Percentiles rank a stretch among this genome's conserved stretches.
phyloP scores from a whole-genome alignment of 37 sponge, comb jelly and placozoan species.

The Theonella swinhoei region DNA sequence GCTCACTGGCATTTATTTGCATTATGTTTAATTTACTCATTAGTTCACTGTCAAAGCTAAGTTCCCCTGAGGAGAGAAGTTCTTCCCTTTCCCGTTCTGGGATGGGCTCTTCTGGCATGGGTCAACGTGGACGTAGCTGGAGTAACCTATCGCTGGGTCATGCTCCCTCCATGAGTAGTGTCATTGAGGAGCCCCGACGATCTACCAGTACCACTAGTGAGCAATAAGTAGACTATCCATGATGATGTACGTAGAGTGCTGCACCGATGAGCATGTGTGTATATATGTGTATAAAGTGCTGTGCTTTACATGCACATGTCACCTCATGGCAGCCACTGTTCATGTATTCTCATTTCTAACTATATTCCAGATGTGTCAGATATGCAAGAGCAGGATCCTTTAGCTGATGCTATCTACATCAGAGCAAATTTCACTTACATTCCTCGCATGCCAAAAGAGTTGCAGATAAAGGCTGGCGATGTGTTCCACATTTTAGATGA shows the following conservation, averaged over 20 bases:
- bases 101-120: background rate
- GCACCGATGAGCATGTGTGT: too few relatives aligned
- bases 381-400: conserved; percentile 53
- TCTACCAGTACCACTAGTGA: conserved; percentile 45
- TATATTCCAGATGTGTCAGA: conserved; percentile 33
- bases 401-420: conserved; percentile 75
- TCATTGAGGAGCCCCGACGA: conserved; percentile 47
- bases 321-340: too few relatives aligned
- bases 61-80: background rate
- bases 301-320: too few relatives aligned
- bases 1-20: background rate
- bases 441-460: conserved; percentile 67
- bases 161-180: conserved; percentile 65
- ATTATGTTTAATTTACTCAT: background rate
- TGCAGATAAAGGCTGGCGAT: conserved; percentile 50
- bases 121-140: conserved; percentile 31
- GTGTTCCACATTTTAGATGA: conserved; percentile 85
- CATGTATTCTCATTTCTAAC: background rate
- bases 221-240: background rate
- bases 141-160: conserved; percentile 56
- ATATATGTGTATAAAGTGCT: too few relatives aligned
- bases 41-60: conserved; percentile 22
- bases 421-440: conserved; percentile 83
- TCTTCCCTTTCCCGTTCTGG: background rate
- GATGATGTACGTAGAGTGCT: too few relatives aligned